Base-by-base conservation (phyloP, 2,797 vertebrate species). In the Trachurus trachurus region DNA sequence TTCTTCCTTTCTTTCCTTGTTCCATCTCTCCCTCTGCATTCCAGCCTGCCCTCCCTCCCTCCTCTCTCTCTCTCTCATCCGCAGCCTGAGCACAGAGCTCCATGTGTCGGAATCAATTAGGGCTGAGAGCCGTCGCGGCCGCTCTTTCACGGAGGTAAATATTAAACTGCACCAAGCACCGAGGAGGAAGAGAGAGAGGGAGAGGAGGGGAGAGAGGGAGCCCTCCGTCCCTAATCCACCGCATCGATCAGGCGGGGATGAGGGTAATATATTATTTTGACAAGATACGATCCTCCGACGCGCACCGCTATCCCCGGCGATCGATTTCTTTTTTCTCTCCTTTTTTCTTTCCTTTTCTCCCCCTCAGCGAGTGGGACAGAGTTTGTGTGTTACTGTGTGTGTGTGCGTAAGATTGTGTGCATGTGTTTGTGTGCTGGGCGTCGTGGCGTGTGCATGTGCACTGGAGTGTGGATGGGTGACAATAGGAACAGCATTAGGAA, bases 261-360 rank as follows among this genome's bases (percentile, higher is more conserved):
- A 98, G 97, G 96, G 97, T 97, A 97, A 98, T 98, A 98, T 97
- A 98, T 98, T 98, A 98, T 97, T 97, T 97, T 98, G 97, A 98
- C 97, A 98, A 98, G 97, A 98, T 97, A 97, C 97, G 96, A 97
- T 97, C 96, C 97, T 97, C 94, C 96, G 96, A 95, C 96, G 95
- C 95, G 92, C 94, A 96, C 96, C 96, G 96, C 96, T 96, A 96
- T 97, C 96, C 96, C 92, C 93, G 94, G 84, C 85, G 96, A 98
- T 98, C 97, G 97, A 98, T 98, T 96, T 95, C 95, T 96, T 95
- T 94, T 96, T 96, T 94, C 89, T 91, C 84, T 88, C 76, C 86
- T 92, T 92, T 94, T 92, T 92, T 88, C 87, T 92, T 92, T 85
- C 89, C 88, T 80, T 90, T 94, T 93, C 93, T 94, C 91, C 89